A percentile compares a stretch with the other conserved stretches of the same genome.
These are phyloP conservation scores for Rhineura floridana DNA, from an alignment of 2,113 vertebrate genomes.

Conservation along the genomic window DNA sequence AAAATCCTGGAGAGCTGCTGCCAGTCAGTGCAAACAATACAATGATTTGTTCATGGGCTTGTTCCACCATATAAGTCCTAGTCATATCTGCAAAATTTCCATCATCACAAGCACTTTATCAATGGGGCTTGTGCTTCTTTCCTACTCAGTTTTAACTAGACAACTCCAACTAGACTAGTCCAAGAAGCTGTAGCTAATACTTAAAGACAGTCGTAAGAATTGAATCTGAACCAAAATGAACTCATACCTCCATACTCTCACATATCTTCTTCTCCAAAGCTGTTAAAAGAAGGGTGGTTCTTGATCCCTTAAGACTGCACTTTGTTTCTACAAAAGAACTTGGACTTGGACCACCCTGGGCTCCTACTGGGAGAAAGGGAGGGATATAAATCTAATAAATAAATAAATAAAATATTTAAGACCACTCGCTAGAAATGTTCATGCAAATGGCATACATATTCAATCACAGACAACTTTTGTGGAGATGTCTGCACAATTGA, in stretches of 20 bases:
- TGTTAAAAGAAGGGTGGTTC: neutral
- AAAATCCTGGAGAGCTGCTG: neutral
- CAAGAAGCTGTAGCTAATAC: neutral
- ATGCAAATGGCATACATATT: neutral
- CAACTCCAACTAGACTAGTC: too few species aligned
- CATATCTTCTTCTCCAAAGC: neutral
- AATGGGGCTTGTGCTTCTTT: neutral
- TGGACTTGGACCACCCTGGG: too few species aligned
- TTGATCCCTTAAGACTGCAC: neutral
- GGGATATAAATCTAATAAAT: too few species aligned
- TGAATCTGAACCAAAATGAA: neutral
- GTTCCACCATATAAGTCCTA: neutral
- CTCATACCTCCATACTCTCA: neutral
- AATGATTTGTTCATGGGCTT: neutral
- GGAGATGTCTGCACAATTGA: neutral
- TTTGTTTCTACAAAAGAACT: too few species aligned
- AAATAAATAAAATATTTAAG: neutral
- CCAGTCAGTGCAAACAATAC: neutral
- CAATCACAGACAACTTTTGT: neutral
- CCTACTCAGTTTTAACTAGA: neutral
- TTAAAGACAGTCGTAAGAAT: neutral
- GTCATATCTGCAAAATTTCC: neutral
- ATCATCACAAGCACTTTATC: neutral
- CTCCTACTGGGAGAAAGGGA: too few species aligned
- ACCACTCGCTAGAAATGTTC: neutral